These are phyloP conservation scores for Coilia nasus DNA, from an alignment of 2,797 vertebrate genomes.

Conservation along the genomic window DNA sequence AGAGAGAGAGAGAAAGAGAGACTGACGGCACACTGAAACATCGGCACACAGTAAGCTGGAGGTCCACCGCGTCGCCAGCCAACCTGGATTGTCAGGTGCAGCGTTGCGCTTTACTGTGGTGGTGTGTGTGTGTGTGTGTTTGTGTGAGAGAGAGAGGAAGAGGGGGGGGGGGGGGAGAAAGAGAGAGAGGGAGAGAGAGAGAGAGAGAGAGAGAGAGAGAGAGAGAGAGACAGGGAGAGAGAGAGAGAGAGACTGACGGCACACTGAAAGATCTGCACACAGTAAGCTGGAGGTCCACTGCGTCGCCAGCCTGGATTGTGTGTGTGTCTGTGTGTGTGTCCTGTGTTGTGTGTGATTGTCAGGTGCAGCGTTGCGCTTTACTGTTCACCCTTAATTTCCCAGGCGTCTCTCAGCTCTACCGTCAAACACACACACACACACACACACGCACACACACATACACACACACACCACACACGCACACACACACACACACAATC, in stretches of 20 bases:
- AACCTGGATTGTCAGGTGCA: too few relatives aligned
- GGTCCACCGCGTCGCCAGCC: conserved; percentile 24
- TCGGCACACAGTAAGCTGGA: background rate
- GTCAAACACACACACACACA: conserved; percentile 17
- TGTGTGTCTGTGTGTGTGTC: too few relatives aligned
- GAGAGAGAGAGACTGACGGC: conserved; percentile 34
- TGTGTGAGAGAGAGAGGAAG: too few relatives aligned
- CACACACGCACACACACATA: background rate
- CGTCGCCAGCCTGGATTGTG: too few relatives aligned
- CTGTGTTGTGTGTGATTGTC: too few relatives aligned
- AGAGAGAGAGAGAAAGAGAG: conserved; percentile 31
- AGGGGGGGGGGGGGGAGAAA: too few relatives aligned
- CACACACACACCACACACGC: background rate
- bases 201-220: conserved; percentile 38
- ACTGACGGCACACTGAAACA: conserved; percentile 1
- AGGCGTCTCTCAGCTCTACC: conserved; percentile 42
- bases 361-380: conserved; percentile 42
- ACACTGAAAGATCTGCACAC: background rate
- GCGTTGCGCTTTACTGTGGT: too few relatives aligned
- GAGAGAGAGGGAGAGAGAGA: conserved; percentile 7
- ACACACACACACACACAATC: background rate
- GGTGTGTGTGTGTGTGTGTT: too few relatives aligned
- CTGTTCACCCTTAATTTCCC: conserved; percentile 60
- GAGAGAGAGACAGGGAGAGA: background rate
- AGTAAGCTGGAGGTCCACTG: conserved; percentile 1